These are phyloP conservation scores for Anguilla pacifica DNA, from an alignment of 2,797 vertebrate genomes.

Conservation along the genomic window DNA sequence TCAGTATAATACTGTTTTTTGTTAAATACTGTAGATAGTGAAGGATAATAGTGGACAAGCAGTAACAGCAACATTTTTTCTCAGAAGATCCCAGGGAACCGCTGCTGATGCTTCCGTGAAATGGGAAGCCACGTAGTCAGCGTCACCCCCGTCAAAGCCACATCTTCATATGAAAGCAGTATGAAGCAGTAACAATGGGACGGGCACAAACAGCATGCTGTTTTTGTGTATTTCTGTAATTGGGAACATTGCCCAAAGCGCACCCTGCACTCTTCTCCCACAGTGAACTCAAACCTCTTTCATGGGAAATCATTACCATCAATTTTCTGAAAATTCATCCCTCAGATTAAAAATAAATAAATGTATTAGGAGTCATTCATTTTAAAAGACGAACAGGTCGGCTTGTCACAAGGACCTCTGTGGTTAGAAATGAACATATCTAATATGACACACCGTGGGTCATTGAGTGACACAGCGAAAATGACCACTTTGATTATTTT, in stretches of 20 bases:
- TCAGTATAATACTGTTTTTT: neutral
- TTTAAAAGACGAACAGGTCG: conserved; percentile 33
- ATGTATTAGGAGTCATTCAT: conserved; percentile 19
- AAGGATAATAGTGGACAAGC: neutral
- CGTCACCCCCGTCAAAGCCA: neutral
- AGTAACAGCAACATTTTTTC: neutral
- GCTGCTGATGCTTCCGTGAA: neutral
- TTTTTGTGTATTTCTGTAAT: conserved; percentile 59
- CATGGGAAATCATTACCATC: conserved; percentile 54
- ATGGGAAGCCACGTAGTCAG: neutral
- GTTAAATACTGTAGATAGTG: neutral
- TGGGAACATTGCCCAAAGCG: conserved; percentile 71
- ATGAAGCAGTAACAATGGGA: conserved; percentile 24
- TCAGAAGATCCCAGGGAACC: neutral
- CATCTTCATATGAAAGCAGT: conserved; percentile 34
- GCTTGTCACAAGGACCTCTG: conserved; percentile 50
- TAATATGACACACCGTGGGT: conserved; percentile 39
- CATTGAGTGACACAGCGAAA: conserved; percentile 13
- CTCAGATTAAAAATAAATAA: conserved; percentile 48
- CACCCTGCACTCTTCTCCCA: conserved; percentile 27
- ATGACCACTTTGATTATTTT: neutral
- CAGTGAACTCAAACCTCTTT: conserved; percentile 46
- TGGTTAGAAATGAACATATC: conserved; percentile 50
- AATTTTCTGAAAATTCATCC: conserved; percentile 46
- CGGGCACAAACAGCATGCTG: conserved; percentile 43